A percentile compares a stretch with the other conserved stretches of the same genome.
Evolutionary conservation across 2,113 vertebrate species (phyloP).

Genomic region (Columba livia): DNA sequence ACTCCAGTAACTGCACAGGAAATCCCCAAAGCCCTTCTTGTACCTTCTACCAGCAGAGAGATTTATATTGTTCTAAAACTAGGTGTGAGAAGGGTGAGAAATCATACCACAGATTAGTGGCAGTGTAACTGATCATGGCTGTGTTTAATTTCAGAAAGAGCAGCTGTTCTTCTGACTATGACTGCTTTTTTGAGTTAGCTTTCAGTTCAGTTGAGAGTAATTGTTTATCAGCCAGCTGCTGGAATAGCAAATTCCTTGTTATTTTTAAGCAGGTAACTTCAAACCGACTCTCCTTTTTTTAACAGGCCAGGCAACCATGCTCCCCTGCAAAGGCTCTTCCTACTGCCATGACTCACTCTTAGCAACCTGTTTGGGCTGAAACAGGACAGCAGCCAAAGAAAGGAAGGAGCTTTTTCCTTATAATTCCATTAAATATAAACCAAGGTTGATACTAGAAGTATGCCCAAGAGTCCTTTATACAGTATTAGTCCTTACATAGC

Average conservation of each 20-base stretch:
- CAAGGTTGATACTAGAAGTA: neutral
- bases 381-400: neutral
- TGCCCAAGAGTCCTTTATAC: neutral
- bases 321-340: neutral
- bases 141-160: neutral
- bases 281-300: neutral
- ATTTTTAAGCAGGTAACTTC: neutral
- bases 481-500: neutral
- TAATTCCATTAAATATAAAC: neutral
- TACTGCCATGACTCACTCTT: neutral
- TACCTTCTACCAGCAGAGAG: neutral
- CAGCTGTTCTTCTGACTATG: neutral
- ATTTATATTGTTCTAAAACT: neutral
- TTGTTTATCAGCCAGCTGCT: neutral
- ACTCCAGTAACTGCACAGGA: neutral
- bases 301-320: neutral
- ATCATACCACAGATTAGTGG: neutral
- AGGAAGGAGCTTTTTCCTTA: neutral
- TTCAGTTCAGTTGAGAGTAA: neutral
- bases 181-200: rapidly evolving
- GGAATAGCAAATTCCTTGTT: neutral
- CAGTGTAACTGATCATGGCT: neutral
- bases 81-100: neutral
- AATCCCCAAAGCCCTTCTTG: neutral
- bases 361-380: neutral